A percentile compares a stretch with the other conserved stretches of the same genome.
Evolutionary conservation across 1,140 invertebrate genomes (phyloP).

Genomic region (Sogatella furcifera): DNA sequence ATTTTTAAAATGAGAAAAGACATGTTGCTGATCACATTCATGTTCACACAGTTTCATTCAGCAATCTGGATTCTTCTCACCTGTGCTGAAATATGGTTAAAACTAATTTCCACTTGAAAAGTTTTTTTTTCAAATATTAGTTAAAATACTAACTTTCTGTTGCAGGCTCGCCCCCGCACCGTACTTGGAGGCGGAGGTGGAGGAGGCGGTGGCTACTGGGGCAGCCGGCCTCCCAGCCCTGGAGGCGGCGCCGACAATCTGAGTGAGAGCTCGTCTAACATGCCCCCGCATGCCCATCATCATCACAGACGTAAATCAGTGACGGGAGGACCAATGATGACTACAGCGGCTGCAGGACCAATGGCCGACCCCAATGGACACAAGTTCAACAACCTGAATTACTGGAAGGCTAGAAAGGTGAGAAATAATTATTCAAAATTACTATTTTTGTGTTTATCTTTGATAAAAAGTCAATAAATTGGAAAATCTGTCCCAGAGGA

Average conservation of each 20-base stretch:
- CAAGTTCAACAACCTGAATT: slow-evolving; percentile 64
- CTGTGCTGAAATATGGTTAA: too few relatives aligned
- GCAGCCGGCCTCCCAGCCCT: slow-evolving; percentile 21
- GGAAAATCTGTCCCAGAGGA: too few relatives aligned
- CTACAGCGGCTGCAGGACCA: slow-evolving; percentile 7
- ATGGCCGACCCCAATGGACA: slow-evolving; percentile 8
- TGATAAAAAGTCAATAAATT: too few relatives aligned
- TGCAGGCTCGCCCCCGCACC: background rate
- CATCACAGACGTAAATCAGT: too few relatives aligned
- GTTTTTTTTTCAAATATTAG: too few relatives aligned
- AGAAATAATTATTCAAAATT: background rate
- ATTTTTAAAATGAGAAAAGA: too few relatives aligned
- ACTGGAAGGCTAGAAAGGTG: slow-evolving; percentile 61
- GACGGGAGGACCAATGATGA: slow-evolving; percentile 10
- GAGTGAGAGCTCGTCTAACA: slow-evolving; percentile 25
- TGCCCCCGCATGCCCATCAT: slow-evolving; percentile 17
- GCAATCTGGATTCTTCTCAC: too few relatives aligned
- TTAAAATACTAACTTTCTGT: background rate
- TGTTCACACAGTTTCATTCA: too few relatives aligned
- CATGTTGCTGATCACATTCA: too few relatives aligned
- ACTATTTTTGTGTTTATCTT: too few relatives aligned
- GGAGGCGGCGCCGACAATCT: slow-evolving; percentile 18
- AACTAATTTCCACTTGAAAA: too few relatives aligned
- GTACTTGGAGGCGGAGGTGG: slow-evolving; percentile 4
- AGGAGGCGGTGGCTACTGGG: slow-evolving; percentile 18